A percentile compares a stretch with the other conserved stretches of the same genome.
Conservation (phyloP, 2,888 invertebrate genomes). For the Pardosa pseudoannulata region DNA sequence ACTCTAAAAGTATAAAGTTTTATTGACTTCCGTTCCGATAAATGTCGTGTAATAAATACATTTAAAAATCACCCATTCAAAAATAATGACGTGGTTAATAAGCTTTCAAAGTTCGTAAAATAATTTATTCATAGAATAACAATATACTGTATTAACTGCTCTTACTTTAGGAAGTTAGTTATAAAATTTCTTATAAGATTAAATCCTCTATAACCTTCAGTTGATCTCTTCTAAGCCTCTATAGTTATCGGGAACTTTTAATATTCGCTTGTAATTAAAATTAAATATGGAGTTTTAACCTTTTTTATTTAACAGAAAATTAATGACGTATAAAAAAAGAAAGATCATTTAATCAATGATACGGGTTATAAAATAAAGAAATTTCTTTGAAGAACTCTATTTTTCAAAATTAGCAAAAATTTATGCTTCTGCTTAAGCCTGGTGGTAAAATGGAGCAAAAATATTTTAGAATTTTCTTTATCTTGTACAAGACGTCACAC, state of each 20-base stretch:
- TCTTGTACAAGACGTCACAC: neutral
- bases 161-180: too few species aligned
- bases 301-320: neutral
- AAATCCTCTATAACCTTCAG: neutral
- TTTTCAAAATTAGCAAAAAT: neutral
- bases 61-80: too few species aligned
- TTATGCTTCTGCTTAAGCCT: neutral
- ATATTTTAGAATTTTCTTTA: neutral
- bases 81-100: too few species aligned
- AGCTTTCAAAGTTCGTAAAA: too few species aligned
- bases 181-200: too few species aligned
- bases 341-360: neutral
- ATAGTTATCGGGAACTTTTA: neutral
- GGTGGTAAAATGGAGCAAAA: neutral
- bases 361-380: neutral
- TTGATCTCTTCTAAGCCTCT: neutral
- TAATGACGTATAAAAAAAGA: neutral
- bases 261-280: neutral
- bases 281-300: neutral
- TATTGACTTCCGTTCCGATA: too few species aligned
- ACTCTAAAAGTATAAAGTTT: too few species aligned
- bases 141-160: too few species aligned
- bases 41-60: too few species aligned
- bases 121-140: too few species aligned
- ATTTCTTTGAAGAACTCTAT: neutral